Evolutionary conservation across 2,888 invertebrate species (phyloP).

Genomic region (Emmelina monodactyla): DNA sequence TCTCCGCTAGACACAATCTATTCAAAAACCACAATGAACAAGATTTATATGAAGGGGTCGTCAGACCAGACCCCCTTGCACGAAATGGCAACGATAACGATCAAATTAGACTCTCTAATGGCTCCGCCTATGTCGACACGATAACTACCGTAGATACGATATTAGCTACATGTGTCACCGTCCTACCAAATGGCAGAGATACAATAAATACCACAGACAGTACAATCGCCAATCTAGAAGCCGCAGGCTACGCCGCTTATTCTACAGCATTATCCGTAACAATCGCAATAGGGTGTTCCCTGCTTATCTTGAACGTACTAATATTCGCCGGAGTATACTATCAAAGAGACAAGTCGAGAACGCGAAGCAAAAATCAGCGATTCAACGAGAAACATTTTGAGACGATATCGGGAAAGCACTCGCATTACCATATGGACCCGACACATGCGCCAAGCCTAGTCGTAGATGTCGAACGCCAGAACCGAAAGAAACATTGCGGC

Average conservation of each 20-base stretch:
- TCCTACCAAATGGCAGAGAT: constrained; percentile 63
- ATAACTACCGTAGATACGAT: constrained; percentile 75
- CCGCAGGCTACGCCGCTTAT: constrained; percentile 78
- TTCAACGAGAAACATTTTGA: constrained; percentile 76
- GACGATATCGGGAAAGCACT: constrained; percentile 78
- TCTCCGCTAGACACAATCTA: constrained; percentile 85
- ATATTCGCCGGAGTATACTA: constrained; percentile 88
- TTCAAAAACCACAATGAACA: constrained; percentile 90
- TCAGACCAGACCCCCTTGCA: constrained; percentile 83
- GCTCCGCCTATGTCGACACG: constrained; percentile 61
- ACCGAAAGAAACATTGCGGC: constrained; percentile 47
- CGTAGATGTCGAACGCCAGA: constrained; percentile 77
- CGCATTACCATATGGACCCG: constrained; percentile 80
- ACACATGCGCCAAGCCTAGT: constrained; percentile 83
- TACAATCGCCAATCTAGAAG: constrained; percentile 80
- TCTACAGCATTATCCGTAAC: constrained; percentile 80
- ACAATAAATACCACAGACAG: constrained; percentile 69
- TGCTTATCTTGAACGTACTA: constrained; percentile 81
- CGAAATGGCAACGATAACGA: constrained; percentile 69
- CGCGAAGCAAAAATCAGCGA: constrained; percentile 72
- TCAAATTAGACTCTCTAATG: constrained; percentile 62
- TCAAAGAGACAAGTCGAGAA: constrained; percentile 77
- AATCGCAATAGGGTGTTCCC: constrained; percentile 82
- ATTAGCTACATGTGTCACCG: constrained; percentile 75
- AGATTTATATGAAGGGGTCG: constrained; percentile 87